Evolutionary conservation across 2,797 vertebrate genomes (phyloP), one percentile per base, ranked within the genome.

Genomic region (Okamejei kenojei): DNA sequence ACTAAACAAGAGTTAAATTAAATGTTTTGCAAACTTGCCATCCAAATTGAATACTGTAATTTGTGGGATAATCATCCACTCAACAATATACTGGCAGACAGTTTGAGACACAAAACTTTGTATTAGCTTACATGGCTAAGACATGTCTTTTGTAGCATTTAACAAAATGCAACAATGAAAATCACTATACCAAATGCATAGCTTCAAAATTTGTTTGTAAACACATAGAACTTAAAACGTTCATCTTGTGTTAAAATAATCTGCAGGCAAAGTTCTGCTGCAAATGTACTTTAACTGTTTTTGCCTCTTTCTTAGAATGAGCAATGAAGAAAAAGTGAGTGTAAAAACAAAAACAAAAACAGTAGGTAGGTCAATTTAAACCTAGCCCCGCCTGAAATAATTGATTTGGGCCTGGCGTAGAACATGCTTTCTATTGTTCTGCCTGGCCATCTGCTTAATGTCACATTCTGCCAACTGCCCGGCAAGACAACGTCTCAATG

Each of bases 401-500:
- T 88, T 88, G 84, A 88, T 68, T 68, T 58, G 95, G 58, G 94
- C 95, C 96, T 96, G 96, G 95, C 94, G 94, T 94, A 95, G 96
- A 96, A 96, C 95, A 96, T 97, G 97, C 96, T 96, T 96, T 95
- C 95, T 95, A 96, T 97, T 96, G 96, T 96, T 95, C 95, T 95
- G 95, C 94, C 1, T 15, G 95, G 97, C 98, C 98, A 99, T 99
- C 98, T 99, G 98, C 97, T 96, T 95, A 95, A 94, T 94, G 95
- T 95, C 95, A 96, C 95, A 96, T 95, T 96, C 95, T 96, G 97
- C 96, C 97, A 97, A 97, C 95, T 96, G 96, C 96, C 94, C 68
- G 81, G 94, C 84, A 95, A 38, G 94, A 94, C 95, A 93, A 80
- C 93, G 94, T 95, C 95, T 95, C 95, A 94, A 93, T 2, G 65